These are phyloP conservation scores for Aphaenogaster ashmeadi DNA, from an alignment of 1,140 invertebrate species.

Conservation along the genomic window DNA sequence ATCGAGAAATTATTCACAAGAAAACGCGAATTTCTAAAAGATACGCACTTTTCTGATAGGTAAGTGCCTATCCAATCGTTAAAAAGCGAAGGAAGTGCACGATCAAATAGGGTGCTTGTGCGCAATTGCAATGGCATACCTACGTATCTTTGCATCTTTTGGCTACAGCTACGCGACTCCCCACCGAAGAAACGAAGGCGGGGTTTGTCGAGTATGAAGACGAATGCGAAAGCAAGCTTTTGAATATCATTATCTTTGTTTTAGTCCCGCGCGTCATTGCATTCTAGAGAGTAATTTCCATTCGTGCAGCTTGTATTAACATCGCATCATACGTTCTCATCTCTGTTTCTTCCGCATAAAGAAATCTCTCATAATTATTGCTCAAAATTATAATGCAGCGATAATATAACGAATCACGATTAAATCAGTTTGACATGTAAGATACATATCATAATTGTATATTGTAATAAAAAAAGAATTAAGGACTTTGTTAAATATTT, in stretches of 20 bases:
- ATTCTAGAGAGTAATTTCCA: conserved; percentile 58
- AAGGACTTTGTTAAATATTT: not conserved
- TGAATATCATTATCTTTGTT: conserved; percentile 86
- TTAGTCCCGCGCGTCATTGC: conserved; percentile 61
- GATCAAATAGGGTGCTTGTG: conserved; percentile 8
- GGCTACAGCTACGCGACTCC: conserved; percentile 18
- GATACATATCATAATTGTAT: not conserved
- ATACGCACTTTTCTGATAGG: not conserved
- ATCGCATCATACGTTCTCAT: not conserved
- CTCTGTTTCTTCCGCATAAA: not conserved
- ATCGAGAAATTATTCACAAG: not conserved
- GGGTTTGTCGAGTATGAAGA: conserved; percentile 78
- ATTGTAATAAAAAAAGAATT: not conserved
- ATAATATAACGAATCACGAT: not conserved
- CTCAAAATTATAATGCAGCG: not conserved
- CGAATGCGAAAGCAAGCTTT: conserved; percentile 78
- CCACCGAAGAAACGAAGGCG: conserved; percentile 46
- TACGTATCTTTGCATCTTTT: conserved; percentile 35
- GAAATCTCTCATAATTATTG: not conserved
- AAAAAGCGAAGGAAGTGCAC: not conserved
- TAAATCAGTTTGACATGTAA: not conserved
- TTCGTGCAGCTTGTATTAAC: not conserved
- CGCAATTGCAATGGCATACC: conserved; percentile 41
- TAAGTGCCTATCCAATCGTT: not conserved
- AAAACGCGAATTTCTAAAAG: not conserved